Conservation (phyloP, 1,140 invertebrate genomes). For the Drosophila takahashii region DNA sequence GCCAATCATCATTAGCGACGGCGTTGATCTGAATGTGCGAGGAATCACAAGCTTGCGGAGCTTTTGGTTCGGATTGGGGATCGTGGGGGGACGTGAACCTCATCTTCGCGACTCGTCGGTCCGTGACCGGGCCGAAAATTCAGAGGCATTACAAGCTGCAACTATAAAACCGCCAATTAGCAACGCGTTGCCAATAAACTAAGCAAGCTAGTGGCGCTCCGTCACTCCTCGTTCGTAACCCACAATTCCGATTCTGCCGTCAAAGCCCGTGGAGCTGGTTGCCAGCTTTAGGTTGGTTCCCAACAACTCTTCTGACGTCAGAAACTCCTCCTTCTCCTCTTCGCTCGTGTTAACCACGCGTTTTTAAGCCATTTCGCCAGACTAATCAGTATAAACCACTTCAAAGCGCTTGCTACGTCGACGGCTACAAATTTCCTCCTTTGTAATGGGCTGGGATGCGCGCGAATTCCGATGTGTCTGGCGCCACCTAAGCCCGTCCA, state of each 20-base stretch:
- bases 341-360: conserved; percentile 29
- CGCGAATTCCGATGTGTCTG: conserved; percentile 66
- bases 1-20: conserved; percentile 69
- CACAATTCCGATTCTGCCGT: conserved; percentile 12
- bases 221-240: not conserved
- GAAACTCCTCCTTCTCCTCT: conserved; percentile 1
- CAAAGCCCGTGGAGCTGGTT: conserved; percentile 9
- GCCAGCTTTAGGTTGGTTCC: not conserved
- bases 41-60: not conserved
- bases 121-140: conserved; percentile 34
- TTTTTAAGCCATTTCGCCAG: conserved; percentile 59
- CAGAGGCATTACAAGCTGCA: conserved; percentile 61
- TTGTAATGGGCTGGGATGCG: conserved; percentile 45
- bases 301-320: conserved; percentile 3
- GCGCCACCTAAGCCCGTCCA: conserved; percentile 22
- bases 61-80: conserved; percentile 2
- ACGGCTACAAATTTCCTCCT: conserved; percentile 46
- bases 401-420: conserved; percentile 48
- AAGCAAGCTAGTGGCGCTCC: conserved; percentile 36
- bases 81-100: conserved; percentile 23
- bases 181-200: conserved; percentile 66
- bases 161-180: conserved; percentile 74
- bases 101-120: not conserved
- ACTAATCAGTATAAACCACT: conserved; percentile 74
- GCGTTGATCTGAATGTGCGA: conserved; percentile 9